Conservation (phyloP, 2,113 vertebrate genomes). For the Rhineura floridana region DNA sequence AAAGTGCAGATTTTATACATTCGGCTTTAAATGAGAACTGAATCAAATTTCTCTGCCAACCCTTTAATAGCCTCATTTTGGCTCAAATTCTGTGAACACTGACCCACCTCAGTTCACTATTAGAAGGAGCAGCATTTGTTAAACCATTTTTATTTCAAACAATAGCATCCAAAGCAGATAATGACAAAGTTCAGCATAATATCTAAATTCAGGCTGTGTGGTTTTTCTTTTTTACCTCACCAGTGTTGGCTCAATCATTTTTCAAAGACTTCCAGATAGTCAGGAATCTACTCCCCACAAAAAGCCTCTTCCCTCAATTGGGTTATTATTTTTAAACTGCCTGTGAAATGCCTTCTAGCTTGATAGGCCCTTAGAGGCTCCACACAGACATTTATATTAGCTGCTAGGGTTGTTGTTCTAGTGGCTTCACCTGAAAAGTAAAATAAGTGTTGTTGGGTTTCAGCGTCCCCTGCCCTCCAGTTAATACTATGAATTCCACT, state of each 20-base stretch:
- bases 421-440: neutral
- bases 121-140: no score
- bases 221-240: neutral
- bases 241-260: neutral
- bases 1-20: no score
- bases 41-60: no score
- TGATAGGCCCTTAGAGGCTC: neutral
- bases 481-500: accelerated
- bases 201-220: neutral
- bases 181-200: neutral
- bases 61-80: no score
- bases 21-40: no score
- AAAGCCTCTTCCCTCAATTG: neutral
- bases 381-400: accelerated
- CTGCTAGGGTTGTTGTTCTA: neutral
- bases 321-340: neutral
- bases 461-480: accelerated
- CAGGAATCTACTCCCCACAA: neutral
- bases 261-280: neutral
- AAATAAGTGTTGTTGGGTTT: neutral
- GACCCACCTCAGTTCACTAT: no score
- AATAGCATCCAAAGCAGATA: no score
- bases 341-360: neutral
- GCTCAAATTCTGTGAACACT: no score
- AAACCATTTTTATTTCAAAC: no score